Evolutionary conservation across 2,113 vertebrate species (phyloP), one percentile per base, ranked within the genome.

Genomic region (Odontesthes bonariensis): DNA sequence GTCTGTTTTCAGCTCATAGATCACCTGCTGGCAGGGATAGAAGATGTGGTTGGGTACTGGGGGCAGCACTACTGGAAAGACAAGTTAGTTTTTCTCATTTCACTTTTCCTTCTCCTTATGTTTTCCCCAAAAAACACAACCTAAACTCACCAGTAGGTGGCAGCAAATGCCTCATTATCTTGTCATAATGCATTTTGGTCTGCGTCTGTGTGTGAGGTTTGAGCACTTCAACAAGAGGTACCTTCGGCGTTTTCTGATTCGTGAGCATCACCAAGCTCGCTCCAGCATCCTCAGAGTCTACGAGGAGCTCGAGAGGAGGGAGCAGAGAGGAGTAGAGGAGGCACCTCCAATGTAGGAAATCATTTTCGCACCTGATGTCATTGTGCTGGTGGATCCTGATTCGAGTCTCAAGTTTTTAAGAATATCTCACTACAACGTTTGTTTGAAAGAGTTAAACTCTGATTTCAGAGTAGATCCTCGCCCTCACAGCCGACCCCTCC

Each of bases 21-120:
- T 92, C 94, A 96, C 79, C 90, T 97, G 87, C 81, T 96, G 86
- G 92, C 95, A 81, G 95, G 95, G 35, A 96, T 95, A 61, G 95
- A 97, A 91, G 95, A 96, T 56, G 94, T 96, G 86, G 94, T 94
- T 38, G 96, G 95, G 64, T 95, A 95, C 85, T 96, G 95, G 93
- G 95, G 95, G 65, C 94, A 95, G 66, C 95, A 96, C 90, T 96
- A 95, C 92, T 97, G 95, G 95, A 96, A 96, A 92, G 95, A 96
- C 92, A 96, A 95, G 96, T 96, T 92, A 92, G 91, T 82, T 57
- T 59, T 13, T n/a, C 0, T 4, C 17, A 19, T 20, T 79, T 40
- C 20, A 20, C 6, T 33, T 56, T 8, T 62, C 8, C 17, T 49
- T 31, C 14, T 52, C 19, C 19, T 55, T 20, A 12, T 35, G 22